Percentiles rank a stretch among this genome's conserved stretches.
phyloP scores from a whole-genome alignment of 1,140 invertebrate genomes.

The Ostrea edulis region DNA sequence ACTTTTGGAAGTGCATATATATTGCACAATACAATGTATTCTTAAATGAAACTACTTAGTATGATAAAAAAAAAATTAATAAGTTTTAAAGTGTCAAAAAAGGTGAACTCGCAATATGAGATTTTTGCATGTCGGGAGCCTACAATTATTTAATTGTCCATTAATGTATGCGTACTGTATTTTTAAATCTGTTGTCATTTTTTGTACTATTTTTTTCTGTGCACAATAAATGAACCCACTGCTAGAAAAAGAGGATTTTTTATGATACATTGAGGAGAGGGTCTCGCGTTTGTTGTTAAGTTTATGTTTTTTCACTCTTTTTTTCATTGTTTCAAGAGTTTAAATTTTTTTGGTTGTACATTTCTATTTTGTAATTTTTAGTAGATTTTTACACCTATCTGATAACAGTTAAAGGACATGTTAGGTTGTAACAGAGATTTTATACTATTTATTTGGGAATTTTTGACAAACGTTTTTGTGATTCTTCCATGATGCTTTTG shows the following conservation, averaged over 20 bases:
- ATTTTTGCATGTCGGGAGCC: neutral
- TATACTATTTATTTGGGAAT: neutral
- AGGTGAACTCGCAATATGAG: conserved; percentile 12
- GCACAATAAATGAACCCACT: neutral
- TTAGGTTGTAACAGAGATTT: neutral
- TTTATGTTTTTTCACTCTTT: conserved; percentile 17
- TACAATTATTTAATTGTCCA: neutral
- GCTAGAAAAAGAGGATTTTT: neutral
- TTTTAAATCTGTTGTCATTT: conserved; percentile 3
- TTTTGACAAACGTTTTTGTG: neutral
- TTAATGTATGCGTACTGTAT: neutral
- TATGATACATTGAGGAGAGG: neutral
- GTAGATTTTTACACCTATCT: conserved; percentile 10
- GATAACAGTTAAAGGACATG: neutral
- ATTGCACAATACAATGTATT: neutral
- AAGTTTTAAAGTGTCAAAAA: neutral
- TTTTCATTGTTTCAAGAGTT: neutral
- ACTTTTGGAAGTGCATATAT: neutral
- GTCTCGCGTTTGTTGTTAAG: neutral
- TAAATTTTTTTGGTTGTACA: neutral
- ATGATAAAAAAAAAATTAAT: neutral
- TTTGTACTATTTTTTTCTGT: neutral
- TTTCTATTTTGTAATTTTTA: conserved; percentile 12
- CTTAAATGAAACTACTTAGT: neutral
- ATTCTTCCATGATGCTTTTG: conserved; percentile 27